Conservation (phyloP, 2,797 vertebrate genomes). For the Sciaenops ocellatus region DNA sequence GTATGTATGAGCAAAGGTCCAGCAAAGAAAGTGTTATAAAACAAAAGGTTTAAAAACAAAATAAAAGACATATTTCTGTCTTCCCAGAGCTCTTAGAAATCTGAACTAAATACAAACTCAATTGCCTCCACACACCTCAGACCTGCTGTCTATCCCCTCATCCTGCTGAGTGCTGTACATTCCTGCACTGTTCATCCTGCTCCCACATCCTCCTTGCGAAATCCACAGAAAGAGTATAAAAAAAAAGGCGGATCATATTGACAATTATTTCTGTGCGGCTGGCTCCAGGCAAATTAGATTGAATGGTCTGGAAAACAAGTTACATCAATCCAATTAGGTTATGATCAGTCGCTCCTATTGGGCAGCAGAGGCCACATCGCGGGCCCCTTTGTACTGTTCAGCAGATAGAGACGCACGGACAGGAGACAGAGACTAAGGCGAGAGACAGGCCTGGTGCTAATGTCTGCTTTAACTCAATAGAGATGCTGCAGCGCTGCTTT, state of each 20-base stretch:
- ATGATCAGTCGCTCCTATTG: slow-evolving; percentile 67
- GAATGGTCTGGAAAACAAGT: slow-evolving; percentile 78
- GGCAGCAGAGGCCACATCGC: slow-evolving; percentile 30
- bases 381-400: slow-evolving; percentile 3
- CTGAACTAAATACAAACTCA: slow-evolving; percentile 19
- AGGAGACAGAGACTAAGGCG: slow-evolving; percentile 57
- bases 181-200: slow-evolving; percentile 58
- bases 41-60: not conserved
- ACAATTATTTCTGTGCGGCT: slow-evolving; percentile 76
- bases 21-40: not conserved
- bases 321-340: slow-evolving; percentile 80
- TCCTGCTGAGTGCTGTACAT: slow-evolving; percentile 42
- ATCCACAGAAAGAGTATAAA: slow-evolving; percentile 26
- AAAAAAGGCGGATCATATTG: slow-evolving; percentile 60
- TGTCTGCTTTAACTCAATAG: slow-evolving; percentile 72
- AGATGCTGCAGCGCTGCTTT: slow-evolving; percentile 46
- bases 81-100: not conserved
- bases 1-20: not conserved
- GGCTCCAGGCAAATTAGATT: slow-evolving; percentile 86
- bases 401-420: slow-evolving; percentile 25
- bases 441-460: slow-evolving; percentile 73
- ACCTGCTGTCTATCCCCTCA: slow-evolving; percentile 25
- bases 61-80: not conserved
- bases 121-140: slow-evolving; percentile 14
- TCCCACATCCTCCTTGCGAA: slow-evolving; percentile 44